Conservation (phyloP, 2,888 invertebrate genomes). For the Protodeltote pygarga region DNA sequence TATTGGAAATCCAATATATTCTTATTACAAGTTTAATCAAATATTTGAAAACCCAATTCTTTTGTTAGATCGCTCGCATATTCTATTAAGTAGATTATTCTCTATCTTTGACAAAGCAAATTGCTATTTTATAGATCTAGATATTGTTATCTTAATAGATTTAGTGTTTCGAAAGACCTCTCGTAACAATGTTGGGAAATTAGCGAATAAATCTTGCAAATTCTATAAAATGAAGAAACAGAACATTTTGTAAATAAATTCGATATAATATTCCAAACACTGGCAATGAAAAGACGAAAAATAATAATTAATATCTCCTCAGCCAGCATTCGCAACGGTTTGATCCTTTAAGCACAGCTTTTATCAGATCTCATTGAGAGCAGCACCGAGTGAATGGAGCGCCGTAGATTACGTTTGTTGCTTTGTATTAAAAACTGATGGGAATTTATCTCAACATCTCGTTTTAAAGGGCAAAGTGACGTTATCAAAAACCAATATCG, state of each 20-base stretch:
- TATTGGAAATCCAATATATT: too few species aligned
- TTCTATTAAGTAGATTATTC: slow-evolving; percentile 25
- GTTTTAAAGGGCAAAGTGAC: slow-evolving; percentile 52
- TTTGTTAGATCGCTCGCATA: slow-evolving; percentile 14
- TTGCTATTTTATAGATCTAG: slow-evolving; percentile 37
- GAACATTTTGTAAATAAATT: slow-evolving; percentile 1
- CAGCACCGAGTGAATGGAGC: slow-evolving; percentile 22
- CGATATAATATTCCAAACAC: slow-evolving; percentile 4
- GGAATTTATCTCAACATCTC: slow-evolving; percentile 46
- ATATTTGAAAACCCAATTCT: slow-evolving; percentile 31
- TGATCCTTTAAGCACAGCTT: slow-evolving; percentile 33
- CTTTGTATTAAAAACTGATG: slow-evolving; percentile 50
- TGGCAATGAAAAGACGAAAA: slow-evolving; percentile 18
- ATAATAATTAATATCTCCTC: slow-evolving; percentile 33
- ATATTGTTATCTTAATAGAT: neutral
- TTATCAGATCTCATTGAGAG: slow-evolving; percentile 28
- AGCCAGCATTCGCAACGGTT: slow-evolving; percentile 18
- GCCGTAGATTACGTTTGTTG: slow-evolving; percentile 46
- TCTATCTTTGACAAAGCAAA: slow-evolving; percentile 20
- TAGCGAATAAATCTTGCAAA: neutral
- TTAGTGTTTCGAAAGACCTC: slow-evolving; percentile 1
- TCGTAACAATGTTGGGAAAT: neutral
- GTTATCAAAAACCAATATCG: slow-evolving; percentile 62
- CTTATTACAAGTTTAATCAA: slow-evolving; percentile 3
- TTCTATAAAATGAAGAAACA: too few species aligned